Conservation (phyloP, 2,888 invertebrate genomes). For the Gonocerus acuteangulatus region DNA sequence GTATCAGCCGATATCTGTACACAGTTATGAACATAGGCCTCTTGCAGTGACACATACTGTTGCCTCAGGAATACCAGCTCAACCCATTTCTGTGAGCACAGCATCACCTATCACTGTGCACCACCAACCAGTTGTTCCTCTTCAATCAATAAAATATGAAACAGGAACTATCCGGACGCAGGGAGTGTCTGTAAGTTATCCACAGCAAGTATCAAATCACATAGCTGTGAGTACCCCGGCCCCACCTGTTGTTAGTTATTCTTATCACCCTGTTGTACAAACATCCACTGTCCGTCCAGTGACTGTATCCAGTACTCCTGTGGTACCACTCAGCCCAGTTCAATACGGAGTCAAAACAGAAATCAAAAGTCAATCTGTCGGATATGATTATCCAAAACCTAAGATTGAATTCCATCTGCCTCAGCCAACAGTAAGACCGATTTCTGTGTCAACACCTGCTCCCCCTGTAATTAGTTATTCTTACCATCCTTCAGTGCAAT, state of each 20-base stretch:
- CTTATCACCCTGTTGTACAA: not conserved
- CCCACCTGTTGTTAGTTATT: conserved; percentile 19
- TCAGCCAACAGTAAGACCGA: not conserved
- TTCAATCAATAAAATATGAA: not conserved
- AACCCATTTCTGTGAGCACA: not conserved
- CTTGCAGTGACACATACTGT: not conserved
- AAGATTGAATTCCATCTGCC: conserved; percentile 1
- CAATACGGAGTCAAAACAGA: conserved; percentile 25
- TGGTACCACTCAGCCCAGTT: conserved; percentile 30
- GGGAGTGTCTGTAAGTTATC: not conserved
- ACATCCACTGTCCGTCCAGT: conserved; percentile 11
- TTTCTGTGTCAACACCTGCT: conserved; percentile 26
- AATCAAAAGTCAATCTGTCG: not conserved
- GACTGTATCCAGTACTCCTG: conserved; percentile 31
- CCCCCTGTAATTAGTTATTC: conserved; percentile 28
- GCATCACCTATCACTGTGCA: not conserved
- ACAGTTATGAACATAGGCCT: not conserved
- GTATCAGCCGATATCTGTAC: conserved; percentile 22
- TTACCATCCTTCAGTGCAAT: conserved; percentile 23
- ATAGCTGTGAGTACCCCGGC: conserved; percentile 17
- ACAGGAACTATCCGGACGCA: too few relatives aligned
- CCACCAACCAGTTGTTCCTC: not conserved
- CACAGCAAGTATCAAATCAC: not conserved
- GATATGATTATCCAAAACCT: conserved; percentile 14
- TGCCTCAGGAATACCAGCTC: too few relatives aligned